phyloP scores from a whole-genome alignment of 2,113 vertebrate genomes.

The Bujurquina vittata region DNA sequence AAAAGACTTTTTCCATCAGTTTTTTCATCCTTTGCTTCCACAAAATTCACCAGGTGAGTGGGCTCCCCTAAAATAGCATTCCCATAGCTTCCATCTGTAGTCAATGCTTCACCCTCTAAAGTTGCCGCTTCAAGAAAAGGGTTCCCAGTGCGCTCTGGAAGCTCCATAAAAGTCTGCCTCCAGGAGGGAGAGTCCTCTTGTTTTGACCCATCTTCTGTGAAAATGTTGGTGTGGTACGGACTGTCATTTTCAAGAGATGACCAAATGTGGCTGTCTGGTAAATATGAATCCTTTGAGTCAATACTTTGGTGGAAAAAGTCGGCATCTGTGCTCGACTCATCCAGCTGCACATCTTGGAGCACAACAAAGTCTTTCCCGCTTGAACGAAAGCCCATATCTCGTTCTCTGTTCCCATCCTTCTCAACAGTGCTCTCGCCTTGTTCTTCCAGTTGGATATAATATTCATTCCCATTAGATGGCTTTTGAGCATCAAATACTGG shows the following conservation, averaged over 20 bases:
- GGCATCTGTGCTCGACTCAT: conserved; percentile 89
- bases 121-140: conserved; percentile 63
- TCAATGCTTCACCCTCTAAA: conserved; percentile 30
- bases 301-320: conserved; percentile 88
- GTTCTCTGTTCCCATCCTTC: conserved; percentile 76
- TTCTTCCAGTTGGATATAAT: conserved; percentile 95
- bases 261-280: conserved; percentile 83
- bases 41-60: conserved; percentile 53
- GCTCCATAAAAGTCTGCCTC: conserved; percentile 79
- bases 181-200: conserved; percentile 77
- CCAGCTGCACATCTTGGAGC: conserved; percentile 84
- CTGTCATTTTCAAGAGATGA: conserved; percentile 84
- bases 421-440: conserved; percentile 82
- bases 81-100: conserved; percentile 41
- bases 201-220: conserved; percentile 81
- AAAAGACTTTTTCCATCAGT: conserved; percentile 65
- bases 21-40: conserved; percentile 51
- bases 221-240: conserved; percentile 86
- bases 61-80: conserved; percentile 76
- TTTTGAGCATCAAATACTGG: conserved; percentile 93
- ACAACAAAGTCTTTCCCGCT: conserved; percentile 76
- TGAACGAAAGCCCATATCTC: conserved; percentile 72
- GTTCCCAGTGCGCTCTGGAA: conserved; percentile 81
- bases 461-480: conserved; percentile 90
- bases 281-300: conserved; percentile 84